A percentile compares a stretch with the other conserved stretches of the same genome.
Evolutionary conservation across 2,797 vertebrate genomes (phyloP).

Genomic region (Gallinago stenura): DNA sequence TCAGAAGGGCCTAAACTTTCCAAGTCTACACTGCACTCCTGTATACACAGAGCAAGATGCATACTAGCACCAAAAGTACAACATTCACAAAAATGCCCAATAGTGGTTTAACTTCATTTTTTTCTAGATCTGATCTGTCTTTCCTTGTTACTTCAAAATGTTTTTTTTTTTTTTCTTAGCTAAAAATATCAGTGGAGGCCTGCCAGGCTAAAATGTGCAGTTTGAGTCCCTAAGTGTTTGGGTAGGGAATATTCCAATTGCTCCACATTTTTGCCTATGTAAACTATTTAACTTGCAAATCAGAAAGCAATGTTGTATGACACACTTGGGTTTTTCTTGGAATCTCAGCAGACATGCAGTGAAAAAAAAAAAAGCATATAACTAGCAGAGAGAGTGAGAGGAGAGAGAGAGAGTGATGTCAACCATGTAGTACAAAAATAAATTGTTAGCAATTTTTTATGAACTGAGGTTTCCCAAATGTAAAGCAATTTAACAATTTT

Average conservation of each 20-base stretch:
- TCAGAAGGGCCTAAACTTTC: slow-evolving; percentile 7
- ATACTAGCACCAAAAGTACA: background rate
- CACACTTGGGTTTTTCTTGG: slow-evolving; percentile 69
- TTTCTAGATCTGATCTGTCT: slow-evolving; percentile 31
- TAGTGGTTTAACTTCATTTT: background rate
- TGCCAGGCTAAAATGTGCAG: slow-evolving; percentile 67
- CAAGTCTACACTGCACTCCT: background rate
- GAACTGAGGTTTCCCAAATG: slow-evolving; percentile 69
- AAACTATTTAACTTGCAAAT: slow-evolving; percentile 76
- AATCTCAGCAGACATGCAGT: slow-evolving; percentile 67
- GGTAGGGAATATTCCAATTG: slow-evolving; percentile 62
- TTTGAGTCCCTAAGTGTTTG: slow-evolving; percentile 64
- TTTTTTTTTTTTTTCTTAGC: background rate
- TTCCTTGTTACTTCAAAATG: slow-evolving; percentile 47
- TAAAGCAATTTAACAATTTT: slow-evolving; percentile 73
- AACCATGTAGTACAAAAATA: slow-evolving; percentile 64
- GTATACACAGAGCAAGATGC: background rate
- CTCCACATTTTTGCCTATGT: slow-evolving; percentile 68
- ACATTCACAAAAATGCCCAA: background rate
- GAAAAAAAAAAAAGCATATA: background rate
- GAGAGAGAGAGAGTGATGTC: slow-evolving; percentile 40
- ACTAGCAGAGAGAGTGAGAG: slow-evolving; percentile 29
- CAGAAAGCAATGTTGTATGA: slow-evolving; percentile 73
- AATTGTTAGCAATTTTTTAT: slow-evolving; percentile 71
- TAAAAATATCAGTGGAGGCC: slow-evolving; percentile 63